Evolutionary conservation across 1,140 invertebrate genomes (phyloP), one percentile per base, ranked within the genome.

Genomic region (Atta colombica): DNA sequence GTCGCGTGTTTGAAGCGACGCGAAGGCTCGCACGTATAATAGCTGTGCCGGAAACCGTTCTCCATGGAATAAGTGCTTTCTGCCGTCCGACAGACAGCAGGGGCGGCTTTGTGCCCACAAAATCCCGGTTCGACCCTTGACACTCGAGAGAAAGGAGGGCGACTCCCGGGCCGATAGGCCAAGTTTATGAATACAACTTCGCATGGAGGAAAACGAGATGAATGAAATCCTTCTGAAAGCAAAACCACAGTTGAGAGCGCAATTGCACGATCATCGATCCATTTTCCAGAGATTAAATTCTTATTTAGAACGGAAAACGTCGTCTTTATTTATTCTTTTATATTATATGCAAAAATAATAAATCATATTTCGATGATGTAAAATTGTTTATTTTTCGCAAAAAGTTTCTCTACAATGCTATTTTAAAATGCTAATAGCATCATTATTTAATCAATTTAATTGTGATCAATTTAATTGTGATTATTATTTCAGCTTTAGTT

Each of bases 11-110:
- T 16, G 65, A 69, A 51, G 16, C 31, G 31, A 21, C 16, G 31
- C 55, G 25, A 49, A 51, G 80, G 69, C 63, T 84, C 69, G 39
- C 69, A 14, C 69, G 69, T 49, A 84, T 84, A 84, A 84, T 75
- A 84, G 55, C 39, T 68, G 7, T 25, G 68, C 55, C 39, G 69
- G 69, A 84, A 84, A 61, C 25, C 55, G 39, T 61, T 18, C 69
- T 58, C 31, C 65, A 4, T 14, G 14, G 31, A 69, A 80, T 80
- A 69, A 80, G 55, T 18, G 80, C 39, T 61, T 45, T 61, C 55
- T 31, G 18, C 18, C 53, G 18, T 35, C 35, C n/a, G 39, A 21
- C 66, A 3, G 31, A 14, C n/a, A 28, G 51, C 14, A 12, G 53
- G 35, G 68, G n/a, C 1, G 53, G 31, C 51, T 81, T 81, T 81